Base-by-base conservation (phyloP, 2,113 vertebrate genomes). In the Egretta garzetta region DNA sequence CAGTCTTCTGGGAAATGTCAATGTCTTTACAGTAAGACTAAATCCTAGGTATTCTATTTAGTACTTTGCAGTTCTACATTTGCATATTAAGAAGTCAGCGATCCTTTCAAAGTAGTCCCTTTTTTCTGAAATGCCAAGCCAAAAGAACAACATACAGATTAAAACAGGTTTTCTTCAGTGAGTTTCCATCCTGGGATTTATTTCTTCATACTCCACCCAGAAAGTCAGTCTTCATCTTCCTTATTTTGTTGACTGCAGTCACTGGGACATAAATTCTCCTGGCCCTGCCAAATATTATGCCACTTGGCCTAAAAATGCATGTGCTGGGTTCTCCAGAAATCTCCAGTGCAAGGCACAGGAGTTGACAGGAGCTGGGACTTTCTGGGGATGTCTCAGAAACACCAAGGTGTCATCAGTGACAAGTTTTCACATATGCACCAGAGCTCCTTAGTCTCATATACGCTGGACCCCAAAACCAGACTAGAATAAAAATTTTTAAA, bases 391-490 rank as follows among this genome's bases (percentile, higher is more conserved):
- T 41, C 41, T 94, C 45, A 20, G 47, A 59, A 73, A 32, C 9
- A 4, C 7, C n/a, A 12, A 15, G 35, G 9, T 73, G 37, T 50
- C 21, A 12, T 26, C 1, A 1, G 22, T 1, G 2, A 47, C 35
- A 63, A 16, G 19, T 28, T 93, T 82, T 86, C 5, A 3, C 10
- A 4, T 17, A 59, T 0, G 1, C 47, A 24, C 28, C 21, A 50
- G 45, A 80, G 12, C 23, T 59, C 10, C 52, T 80, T 12, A 12
- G 27, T 39, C 19, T 80, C 7, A 24, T 55, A 37, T 12, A 8
- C 8, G 6, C 8, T 37, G 27, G 14, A 63, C 27, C 12, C 7
- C 49, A 30, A 33, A 68, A 39, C 14, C 18, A 83, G 55, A 53
- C 16, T 26, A 30, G 33, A 75, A 63, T 11, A 58, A 56, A 58